Evolutionary conservation across 2,113 vertebrate species (phyloP).

Genomic region (Dromas ardeola): DNA sequence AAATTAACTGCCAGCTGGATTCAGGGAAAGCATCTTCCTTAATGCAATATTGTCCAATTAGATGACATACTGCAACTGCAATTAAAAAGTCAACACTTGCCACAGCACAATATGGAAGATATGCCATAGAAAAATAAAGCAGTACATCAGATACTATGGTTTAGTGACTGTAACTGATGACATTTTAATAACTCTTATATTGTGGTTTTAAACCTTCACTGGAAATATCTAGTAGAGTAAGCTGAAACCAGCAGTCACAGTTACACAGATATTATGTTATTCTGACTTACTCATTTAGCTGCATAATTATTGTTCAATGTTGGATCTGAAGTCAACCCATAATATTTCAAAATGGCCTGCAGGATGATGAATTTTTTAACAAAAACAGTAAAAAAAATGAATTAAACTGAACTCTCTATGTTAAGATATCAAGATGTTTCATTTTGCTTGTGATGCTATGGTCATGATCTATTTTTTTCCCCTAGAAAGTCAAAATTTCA

Average conservation of each 20-base stretch:
- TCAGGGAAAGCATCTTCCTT: background rate
- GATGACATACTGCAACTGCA: slow-evolving; percentile 1
- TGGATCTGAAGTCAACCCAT: background rate
- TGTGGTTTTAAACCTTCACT: slow-evolving; percentile 13
- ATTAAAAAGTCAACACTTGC: slow-evolving; percentile 42
- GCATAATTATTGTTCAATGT: background rate
- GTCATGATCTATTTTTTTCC: background rate
- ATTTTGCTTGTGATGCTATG: background rate
- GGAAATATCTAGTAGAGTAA: background rate
- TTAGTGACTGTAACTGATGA: slow-evolving; percentile 58
- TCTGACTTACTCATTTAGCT: background rate
- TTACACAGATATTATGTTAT: background rate
- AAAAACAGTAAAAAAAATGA: background rate
- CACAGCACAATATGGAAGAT: slow-evolving; percentile 3
- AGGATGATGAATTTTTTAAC: background rate
- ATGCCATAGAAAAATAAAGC: background rate
- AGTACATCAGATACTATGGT: background rate
- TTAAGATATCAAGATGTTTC: background rate
- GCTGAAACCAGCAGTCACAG: background rate
- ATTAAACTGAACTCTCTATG: background rate
- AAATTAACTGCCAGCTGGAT: slow-evolving; percentile 26
- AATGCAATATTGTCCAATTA: slow-evolving; percentile 38
- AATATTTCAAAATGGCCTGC: background rate
- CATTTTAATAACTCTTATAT: slow-evolving; percentile 37
- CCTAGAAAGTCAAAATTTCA: background rate